Conservation (phyloP, 2,113 vertebrate species). For the Emydura subglobosa region DNA sequence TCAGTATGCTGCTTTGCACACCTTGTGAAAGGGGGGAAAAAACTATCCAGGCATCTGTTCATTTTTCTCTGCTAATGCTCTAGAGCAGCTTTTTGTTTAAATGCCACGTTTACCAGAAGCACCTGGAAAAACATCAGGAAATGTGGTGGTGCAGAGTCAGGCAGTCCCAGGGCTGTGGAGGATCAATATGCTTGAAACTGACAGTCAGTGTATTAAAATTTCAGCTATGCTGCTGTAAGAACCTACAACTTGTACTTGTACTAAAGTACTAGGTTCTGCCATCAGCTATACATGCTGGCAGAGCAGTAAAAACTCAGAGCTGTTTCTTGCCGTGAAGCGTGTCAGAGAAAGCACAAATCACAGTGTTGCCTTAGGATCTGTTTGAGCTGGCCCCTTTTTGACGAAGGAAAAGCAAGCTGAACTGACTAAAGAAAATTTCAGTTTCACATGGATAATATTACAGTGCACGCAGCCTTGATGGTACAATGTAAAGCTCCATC, state of each 20-base stretch:
- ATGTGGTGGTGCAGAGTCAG: background rate
- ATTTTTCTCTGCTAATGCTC: background rate
- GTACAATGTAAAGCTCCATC: background rate
- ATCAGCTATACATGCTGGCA: background rate
- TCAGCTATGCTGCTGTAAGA: background rate
- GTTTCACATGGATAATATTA: background rate
- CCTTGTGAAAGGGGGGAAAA: fast-evolving
- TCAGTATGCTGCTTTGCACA: fast-evolving
- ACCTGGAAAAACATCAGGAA: constrained; percentile 3
- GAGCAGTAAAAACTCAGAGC: background rate
- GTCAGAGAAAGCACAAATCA: background rate
- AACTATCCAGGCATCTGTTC: background rate
- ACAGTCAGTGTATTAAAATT: background rate
- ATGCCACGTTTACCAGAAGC: background rate
- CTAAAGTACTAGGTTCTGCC: background rate
- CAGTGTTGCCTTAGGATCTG: no score
- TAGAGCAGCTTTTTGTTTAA: background rate
- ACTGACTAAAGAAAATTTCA: constrained; percentile 5
- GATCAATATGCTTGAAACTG: background rate
- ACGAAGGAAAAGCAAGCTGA: constrained; percentile 5
- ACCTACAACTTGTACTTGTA: background rate
- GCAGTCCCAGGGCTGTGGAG: background rate
- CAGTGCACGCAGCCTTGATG: background rate
- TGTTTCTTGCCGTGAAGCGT: background rate
- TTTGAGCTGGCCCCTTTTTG: background rate